A percentile compares a stretch with the other conserved stretches of the same genome.
Evolutionary conservation across 2,113 vertebrate genomes (phyloP).

Genomic region (Progne subis): DNA sequence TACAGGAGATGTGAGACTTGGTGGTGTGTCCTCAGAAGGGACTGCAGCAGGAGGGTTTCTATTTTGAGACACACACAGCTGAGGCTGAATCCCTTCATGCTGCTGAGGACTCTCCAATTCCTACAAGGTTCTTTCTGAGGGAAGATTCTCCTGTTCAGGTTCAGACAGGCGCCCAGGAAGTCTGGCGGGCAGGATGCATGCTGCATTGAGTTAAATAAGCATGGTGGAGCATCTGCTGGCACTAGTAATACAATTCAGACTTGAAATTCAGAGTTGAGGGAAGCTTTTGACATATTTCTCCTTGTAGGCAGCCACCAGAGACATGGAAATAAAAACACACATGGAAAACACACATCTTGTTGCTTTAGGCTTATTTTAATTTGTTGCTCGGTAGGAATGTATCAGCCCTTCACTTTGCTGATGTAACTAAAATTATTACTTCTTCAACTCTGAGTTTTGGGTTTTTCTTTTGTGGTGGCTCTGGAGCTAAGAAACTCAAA

Average conservation of each 20-base stretch:
- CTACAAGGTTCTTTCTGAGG: rapidly evolving
- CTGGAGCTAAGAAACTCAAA: not conserved
- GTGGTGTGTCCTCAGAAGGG: not conserved
- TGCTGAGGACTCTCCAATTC: not conserved
- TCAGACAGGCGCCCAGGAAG: not conserved
- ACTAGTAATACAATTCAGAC: not conserved
- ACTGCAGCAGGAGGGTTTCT: not conserved
- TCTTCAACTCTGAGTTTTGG: not conserved
- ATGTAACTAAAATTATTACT: not conserved
- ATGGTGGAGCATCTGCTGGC: not conserved
- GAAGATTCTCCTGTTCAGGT: not conserved
- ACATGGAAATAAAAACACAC: constrained; percentile 6
- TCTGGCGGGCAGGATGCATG: not conserved
- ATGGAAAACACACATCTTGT: not conserved
- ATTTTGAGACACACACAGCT: not conserved
- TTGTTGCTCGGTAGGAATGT: not conserved
- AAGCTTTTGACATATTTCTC: not conserved
- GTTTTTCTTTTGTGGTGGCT: not conserved
- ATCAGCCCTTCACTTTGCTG: not conserved
- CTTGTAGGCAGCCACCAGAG: not conserved
- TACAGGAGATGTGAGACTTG: not conserved
- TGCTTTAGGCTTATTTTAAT: constrained; percentile 33
- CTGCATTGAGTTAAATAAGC: not conserved
- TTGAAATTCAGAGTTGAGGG: not conserved
- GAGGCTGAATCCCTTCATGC: not conserved